phyloP scores from a whole-genome alignment of 2,888 invertebrate genomes.

The Ramazzottius varieornatus region DNA sequence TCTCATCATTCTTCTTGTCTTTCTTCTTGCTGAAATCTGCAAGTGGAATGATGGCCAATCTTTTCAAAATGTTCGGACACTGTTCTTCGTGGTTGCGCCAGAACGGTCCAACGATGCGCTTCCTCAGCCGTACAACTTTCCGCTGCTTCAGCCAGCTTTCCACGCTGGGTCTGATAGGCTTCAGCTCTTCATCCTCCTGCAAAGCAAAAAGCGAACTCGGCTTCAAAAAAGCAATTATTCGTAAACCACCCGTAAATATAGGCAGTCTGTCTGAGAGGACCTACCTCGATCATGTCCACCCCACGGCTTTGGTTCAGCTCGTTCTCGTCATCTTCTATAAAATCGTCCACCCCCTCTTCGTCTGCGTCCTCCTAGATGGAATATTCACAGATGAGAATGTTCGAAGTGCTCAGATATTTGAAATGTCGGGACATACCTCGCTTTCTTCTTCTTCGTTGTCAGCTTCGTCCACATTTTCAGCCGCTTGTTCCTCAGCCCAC shows the following conservation, averaged over 20 bases:
- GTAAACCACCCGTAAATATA: not conserved
- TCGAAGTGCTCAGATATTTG: not conserved
- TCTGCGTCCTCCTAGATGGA: not conserved
- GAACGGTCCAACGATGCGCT: not conserved
- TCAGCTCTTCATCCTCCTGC: not conserved
- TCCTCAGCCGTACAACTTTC: not conserved
- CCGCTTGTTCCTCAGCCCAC: slow-evolving; percentile 25
- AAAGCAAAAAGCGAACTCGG: too few species aligned
- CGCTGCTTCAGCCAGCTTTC: not conserved
- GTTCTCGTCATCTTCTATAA: not conserved
- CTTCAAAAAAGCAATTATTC: not conserved
- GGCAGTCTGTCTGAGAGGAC: not conserved
- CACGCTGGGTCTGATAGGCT: not conserved
- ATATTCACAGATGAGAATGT: not conserved
- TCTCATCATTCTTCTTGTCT: not conserved
- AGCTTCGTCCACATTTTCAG: slow-evolving; percentile 14
- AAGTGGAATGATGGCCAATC: not conserved
- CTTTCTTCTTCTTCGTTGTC: not conserved
- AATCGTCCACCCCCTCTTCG: not conserved
- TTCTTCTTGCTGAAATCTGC: too few species aligned
- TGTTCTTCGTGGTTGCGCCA: not conserved
- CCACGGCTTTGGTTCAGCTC: not conserved
- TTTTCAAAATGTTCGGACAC: not conserved
- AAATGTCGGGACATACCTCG: not conserved
- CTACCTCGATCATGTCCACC: not conserved